Evolutionary conservation across 2,113 vertebrate genomes (phyloP).

Genomic region (Dasyornis broadbenti): DNA sequence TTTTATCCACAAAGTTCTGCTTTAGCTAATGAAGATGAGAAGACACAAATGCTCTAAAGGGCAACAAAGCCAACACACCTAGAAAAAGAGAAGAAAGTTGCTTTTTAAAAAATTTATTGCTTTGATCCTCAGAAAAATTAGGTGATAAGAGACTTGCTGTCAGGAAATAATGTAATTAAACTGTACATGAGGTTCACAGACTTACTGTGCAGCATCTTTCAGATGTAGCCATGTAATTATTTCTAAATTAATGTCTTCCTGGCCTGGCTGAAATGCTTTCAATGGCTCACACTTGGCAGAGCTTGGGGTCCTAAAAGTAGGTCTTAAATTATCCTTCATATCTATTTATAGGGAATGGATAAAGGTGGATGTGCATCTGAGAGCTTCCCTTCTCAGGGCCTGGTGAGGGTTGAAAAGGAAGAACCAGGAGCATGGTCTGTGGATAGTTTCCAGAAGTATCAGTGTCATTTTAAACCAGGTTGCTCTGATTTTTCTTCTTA

Average conservation of each 20-base stretch:
- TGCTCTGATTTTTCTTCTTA: neutral
- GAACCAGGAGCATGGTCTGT: neutral
- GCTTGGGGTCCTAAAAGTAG: neutral
- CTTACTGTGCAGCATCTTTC: neutral
- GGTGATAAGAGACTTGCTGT: neutral
- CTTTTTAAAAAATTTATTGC: neutral
- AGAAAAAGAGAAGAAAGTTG: neutral
- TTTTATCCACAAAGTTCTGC: neutral
- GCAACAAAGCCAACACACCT: neutral
- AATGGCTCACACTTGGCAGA: neutral
- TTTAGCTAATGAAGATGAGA: neutral
- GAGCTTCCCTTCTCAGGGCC: neutral
- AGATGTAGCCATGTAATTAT: neutral
- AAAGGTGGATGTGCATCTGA: neutral
- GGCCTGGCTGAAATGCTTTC: neutral
- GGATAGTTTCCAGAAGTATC: neutral
- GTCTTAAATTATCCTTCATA: neutral
- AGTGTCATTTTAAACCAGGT: neutral
- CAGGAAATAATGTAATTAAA: slow-evolving; percentile 23
- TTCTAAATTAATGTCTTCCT: neutral
- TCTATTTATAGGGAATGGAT: neutral
- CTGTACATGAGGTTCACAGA: neutral
- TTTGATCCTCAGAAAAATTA: neutral
- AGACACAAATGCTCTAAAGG: neutral
- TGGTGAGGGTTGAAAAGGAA: neutral